Evolutionary conservation across 2,113 vertebrate species (phyloP), one percentile per base, ranked within the genome.

Genomic region (Leucopsar rothschildi): DNA sequence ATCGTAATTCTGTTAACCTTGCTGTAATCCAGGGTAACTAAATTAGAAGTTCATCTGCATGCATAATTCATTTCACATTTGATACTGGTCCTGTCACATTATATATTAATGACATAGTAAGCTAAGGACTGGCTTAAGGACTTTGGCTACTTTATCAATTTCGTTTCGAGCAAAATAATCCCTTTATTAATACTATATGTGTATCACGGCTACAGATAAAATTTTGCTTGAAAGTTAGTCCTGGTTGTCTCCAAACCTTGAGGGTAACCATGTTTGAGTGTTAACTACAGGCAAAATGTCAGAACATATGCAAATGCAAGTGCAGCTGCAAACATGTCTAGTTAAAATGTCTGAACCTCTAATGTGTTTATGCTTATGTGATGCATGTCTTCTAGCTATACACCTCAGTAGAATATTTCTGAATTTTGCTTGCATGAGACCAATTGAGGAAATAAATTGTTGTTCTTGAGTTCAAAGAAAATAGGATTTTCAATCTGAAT

Each of bases 1-100:
- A 90, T 37, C 78, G 39, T 90, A 95, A 92, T 91, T 95, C 69
- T 87, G 72, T 94, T 95, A 97, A 87, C 66, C 52, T 92, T 86
- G 42, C 28, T 90, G 33, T 75, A 92, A 89, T 94, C 86, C 79
- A 89, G 45, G 31, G 82, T 77, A 96, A 95, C 69, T 86, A 91
- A 95, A 92, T 88, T 94, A 92, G 66, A 81, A 82, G 59, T 93
- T 94, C 24, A 81, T 96, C 90, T 92, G 49, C 53, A 88, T 92
- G 65, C 33, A 78, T 77, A 94, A 96, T 86, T 56, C 76, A 82
- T 92, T 93, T 95, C 73, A 40, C 89, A 68, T 92, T 71, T 93
- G 53, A 84, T 84, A 72, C 37, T 81, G n/a, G 31, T 73, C 76
- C 78, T 87, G 53, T 90, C 66, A 88, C 12, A 90, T 88, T 90